Evolutionary conservation across 2,113 vertebrate genomes (phyloP).

Genomic region (Azemiops feae): DNA sequence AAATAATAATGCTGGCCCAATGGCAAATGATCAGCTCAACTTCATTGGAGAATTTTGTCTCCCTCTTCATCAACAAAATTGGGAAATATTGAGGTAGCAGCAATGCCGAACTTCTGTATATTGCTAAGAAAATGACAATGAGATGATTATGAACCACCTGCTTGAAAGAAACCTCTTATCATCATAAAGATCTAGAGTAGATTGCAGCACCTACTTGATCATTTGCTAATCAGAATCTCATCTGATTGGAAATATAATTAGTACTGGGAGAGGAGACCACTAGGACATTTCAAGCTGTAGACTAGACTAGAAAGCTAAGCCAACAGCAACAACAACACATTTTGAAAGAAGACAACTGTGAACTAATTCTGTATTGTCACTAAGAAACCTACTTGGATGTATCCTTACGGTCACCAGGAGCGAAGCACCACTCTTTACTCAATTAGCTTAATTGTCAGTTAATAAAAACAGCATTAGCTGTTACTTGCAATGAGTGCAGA

Average conservation of each 20-base stretch:
- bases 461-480: neutral
- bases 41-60: neutral
- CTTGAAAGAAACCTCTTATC: neutral
- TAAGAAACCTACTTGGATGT: neutral
- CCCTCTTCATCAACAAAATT: neutral
- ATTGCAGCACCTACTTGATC: neutral
- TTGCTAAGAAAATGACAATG: neutral
- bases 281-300: neutral
- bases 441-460: neutral
- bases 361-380: neutral
- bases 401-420: neutral
- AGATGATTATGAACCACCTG: neutral
- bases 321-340: neutral
- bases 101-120: neutral
- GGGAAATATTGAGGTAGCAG: neutral
- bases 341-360: neutral
- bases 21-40: neutral
- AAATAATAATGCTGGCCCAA: neutral
- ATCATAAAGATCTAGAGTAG: neutral
- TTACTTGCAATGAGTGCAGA: neutral
- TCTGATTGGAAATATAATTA: neutral
- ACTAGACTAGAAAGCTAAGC: neutral
- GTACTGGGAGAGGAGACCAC: neutral
- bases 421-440: neutral
- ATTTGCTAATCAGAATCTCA: neutral